Conservation (phyloP, 2,888 invertebrate species). For the Calameuta idolon region DNA sequence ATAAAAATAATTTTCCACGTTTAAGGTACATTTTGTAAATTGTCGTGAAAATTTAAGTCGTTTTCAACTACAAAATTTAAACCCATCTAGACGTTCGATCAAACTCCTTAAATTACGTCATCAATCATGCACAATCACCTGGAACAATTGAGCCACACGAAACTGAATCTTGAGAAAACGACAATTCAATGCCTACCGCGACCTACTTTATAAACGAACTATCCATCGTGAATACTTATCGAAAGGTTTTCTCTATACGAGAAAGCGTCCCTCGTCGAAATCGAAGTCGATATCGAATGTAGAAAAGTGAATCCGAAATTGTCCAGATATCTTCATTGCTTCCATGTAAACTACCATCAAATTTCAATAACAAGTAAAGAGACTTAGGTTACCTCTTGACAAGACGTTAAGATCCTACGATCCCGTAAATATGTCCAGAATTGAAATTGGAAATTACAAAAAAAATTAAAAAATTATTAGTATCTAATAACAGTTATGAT, state of each 20-base stretch:
- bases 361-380: background rate
- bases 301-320: background rate
- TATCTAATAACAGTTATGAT: background rate
- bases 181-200: conserved; percentile 14
- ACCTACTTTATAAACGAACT: conserved; percentile 50
- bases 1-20: background rate
- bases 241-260: conserved; percentile 53
- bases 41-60: background rate
- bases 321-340: background rate
- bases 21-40: background rate
- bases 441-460: too few species aligned
- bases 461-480: background rate
- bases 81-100: background rate
- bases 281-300: background rate
- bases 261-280: conserved; percentile 45
- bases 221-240: conserved; percentile 55
- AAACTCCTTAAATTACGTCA: background rate
- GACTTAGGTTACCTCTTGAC: background rate
- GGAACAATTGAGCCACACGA: background rate
- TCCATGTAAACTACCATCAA: background rate
- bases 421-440: too few species aligned
- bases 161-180: background rate
- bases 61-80: background rate
- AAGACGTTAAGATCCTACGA: too few species aligned
- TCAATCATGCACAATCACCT: background rate